Evolutionary conservation across 23 tunicate genomes (phyloP).

Genomic region (Clavelina lepadiformis): DNA sequence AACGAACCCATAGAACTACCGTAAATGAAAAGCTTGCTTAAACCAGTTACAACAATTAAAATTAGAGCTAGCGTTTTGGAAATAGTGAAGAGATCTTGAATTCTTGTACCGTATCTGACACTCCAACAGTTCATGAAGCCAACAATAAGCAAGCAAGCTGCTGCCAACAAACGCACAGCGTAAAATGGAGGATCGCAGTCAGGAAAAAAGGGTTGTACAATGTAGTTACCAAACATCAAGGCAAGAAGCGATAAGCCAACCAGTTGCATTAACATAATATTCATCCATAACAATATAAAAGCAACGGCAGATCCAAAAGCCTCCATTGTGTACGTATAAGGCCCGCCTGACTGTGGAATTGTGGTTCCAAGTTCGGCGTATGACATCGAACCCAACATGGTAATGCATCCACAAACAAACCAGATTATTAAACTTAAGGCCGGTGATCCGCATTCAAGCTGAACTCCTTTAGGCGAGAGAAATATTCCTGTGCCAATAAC

Average conservation of each 20-base stretch:
- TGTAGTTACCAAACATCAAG: slow-evolving; percentile 60
- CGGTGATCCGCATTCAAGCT: slow-evolving; percentile 65
- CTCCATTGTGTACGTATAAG: slow-evolving; percentile 59
- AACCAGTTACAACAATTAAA: slow-evolving; percentile 60
- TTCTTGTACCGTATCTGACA: slow-evolving; percentile 55
- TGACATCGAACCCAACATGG: slow-evolving; percentile 73
- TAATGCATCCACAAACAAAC: slow-evolving; percentile 59
- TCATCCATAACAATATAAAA: slow-evolving; percentile 70
- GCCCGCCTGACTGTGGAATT: slow-evolving; percentile 72
- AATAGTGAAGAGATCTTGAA: slow-evolving; percentile 72
- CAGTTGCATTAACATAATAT: slow-evolving; percentile 71
- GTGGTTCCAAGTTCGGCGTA: slow-evolving; percentile 95
- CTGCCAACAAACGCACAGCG: slow-evolving; percentile 73
- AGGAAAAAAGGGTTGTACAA: slow-evolving; percentile 74
- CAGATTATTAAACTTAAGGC: slow-evolving; percentile 70
- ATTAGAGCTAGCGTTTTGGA: slow-evolving; percentile 71
- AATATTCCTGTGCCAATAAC: slow-evolving; percentile 77
- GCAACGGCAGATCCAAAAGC: slow-evolving; percentile 75
- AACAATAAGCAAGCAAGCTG: slow-evolving; percentile 46
- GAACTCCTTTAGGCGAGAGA: slow-evolving; percentile 68
- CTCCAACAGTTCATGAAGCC: slow-evolving; percentile 52
- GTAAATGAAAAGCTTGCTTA: slow-evolving; percentile 19
- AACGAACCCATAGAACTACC: slow-evolving; percentile 21
- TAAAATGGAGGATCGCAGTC: slow-evolving; percentile 60
- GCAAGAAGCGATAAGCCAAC: slow-evolving; percentile 63